phyloP scores from a whole-genome alignment of 2,113 vertebrate species.

The Anser brachyrhynchus region DNA sequence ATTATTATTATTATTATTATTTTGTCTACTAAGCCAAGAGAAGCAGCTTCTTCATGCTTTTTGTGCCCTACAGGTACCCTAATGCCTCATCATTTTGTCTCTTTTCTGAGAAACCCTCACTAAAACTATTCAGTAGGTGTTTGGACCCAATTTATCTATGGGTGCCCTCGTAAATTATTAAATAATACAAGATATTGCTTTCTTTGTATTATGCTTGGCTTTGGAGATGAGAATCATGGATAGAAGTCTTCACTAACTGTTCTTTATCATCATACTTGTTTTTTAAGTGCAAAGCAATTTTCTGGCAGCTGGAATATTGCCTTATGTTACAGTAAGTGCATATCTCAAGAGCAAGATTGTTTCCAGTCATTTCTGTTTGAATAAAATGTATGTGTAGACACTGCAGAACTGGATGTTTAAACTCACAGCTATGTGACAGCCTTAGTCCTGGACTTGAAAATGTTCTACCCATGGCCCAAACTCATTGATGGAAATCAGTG shows the following conservation, averaged over 20 bases:
- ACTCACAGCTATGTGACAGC: background rate
- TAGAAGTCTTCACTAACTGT: background rate
- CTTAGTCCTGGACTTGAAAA: background rate
- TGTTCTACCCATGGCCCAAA: background rate
- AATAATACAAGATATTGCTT: background rate
- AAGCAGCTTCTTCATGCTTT: background rate
- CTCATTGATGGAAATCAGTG: background rate
- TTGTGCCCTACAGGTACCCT: background rate
- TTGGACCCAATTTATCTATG: background rate
- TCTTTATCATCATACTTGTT: background rate
- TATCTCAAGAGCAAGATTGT: background rate
- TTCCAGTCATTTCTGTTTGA: background rate
- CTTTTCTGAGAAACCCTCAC: background rate
- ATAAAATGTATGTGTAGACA: background rate
- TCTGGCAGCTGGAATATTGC: background rate
- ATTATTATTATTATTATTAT: background rate
- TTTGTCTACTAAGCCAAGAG: background rate
- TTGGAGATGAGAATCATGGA: background rate
- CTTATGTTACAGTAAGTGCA: background rate
- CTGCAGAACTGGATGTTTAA: background rate
- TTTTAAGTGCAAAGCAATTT: background rate
- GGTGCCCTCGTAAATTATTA: background rate
- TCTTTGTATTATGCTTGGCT: background rate
- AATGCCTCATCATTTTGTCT: background rate
- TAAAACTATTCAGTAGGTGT: background rate